Evolutionary conservation across 2,113 vertebrate species (phyloP), one percentile per base, ranked within the genome.

Genomic region (Chitala chitala): DNA sequence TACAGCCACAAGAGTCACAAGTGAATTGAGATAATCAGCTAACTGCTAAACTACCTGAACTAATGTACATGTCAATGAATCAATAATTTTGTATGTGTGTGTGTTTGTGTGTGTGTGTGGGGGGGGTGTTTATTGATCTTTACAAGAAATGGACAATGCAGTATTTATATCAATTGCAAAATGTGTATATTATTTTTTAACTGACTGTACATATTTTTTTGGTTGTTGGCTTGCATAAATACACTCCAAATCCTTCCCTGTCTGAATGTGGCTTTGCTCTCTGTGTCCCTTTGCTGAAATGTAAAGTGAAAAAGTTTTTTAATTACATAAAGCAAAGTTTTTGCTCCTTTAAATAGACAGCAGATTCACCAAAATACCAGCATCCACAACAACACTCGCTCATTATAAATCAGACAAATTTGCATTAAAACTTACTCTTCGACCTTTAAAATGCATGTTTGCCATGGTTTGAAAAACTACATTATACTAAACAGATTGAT

Each of bases 251-350:
- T 26, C 10, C 46, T 24, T 46, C 44, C 44, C n/a, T 26, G 42
- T 10, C 40, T 66, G 5, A n/a, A 3, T 66, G 4, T 42, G n/a
- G 17, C 3, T 8, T 2, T 20, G n/a, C 4, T 22, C 20, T 10
- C n/a, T 1, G 33, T 22, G 13, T 5, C 17, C 53, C 53, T 22
- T 22, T 55, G 53, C 22, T 55, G 53, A 22, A 55, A 55, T 22
- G n/a, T 55, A 55, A 55, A 55, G 53, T n/a, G 6, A 22, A n/a
- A 29, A 68, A 68, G 64, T 68, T 68, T 46, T 44, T 40, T 36
- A 66, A 46, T 66, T 66, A 66, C 63, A 42, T 44, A 38, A 33
- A 36, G 38, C 63, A 65, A 65, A 65, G 42, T 46, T 68, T 68
- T 68, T 68, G 46, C 46, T 68, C 40, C 42, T 42, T 15, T 68